Percentiles rank a stretch among this genome's conserved stretches.
Conservation (phyloP, 2,888 invertebrate genomes). For the Drosophila affinis region DNA sequence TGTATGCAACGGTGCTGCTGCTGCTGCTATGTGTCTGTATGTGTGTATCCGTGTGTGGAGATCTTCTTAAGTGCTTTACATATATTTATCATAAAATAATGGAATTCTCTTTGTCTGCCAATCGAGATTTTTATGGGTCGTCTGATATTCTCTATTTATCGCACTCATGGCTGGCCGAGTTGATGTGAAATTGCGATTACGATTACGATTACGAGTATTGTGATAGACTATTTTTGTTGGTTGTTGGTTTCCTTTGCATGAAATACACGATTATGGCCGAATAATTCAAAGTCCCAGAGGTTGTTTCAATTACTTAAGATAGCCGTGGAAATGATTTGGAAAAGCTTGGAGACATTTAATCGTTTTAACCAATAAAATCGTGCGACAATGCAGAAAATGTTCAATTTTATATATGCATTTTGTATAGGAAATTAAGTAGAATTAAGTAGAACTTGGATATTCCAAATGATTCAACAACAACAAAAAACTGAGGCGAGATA, state of each 20-base stretch:
- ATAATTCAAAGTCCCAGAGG: background rate
- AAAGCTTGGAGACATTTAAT: constrained; percentile 9
- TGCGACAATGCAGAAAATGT: constrained; percentile 20
- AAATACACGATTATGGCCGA: background rate
- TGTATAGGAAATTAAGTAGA: background rate
- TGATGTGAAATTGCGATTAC: background rate
- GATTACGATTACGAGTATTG: background rate
- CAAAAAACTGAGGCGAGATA: background rate
- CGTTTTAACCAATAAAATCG: constrained; percentile 27
- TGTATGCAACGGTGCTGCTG: constrained; percentile 24
- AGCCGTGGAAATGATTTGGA: constrained; percentile 15
- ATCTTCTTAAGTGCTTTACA: constrained; percentile 19
- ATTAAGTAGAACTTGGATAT: background rate
- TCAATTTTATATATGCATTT: background rate
- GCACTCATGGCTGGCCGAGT: constrained; percentile 17
- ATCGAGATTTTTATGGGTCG: constrained; percentile 10
- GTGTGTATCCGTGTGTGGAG: background rate
- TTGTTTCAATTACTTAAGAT: constrained; percentile 1
- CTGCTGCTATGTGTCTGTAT: background rate
- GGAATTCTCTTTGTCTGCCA: constrained; percentile 22
- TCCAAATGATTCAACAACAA: background rate
- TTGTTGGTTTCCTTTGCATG: background rate
- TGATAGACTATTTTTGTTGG: background rate
- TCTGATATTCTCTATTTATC: constrained; percentile 36
- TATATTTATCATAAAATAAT: background rate